Evolutionary conservation across 2,888 invertebrate genomes (phyloP).

Genomic region (Ellobium chinense): DNA sequence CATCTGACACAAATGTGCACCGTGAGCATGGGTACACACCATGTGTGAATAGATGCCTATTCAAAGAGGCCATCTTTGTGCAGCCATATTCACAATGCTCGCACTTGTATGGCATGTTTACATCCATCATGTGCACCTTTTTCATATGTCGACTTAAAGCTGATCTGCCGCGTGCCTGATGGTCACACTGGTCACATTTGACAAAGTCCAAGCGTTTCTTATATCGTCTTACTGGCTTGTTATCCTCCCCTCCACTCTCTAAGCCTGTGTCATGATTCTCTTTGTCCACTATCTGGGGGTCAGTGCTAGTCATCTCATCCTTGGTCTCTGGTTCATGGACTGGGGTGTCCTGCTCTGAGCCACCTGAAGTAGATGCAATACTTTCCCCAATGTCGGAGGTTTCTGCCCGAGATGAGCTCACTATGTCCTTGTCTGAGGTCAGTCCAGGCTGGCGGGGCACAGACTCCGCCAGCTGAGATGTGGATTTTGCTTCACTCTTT

Average conservation of each 20-base stretch:
- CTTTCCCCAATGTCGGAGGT: slow-evolving; percentile 46
- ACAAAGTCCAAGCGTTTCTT: slow-evolving; percentile 52
- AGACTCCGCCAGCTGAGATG: background rate
- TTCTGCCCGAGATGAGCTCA: background rate
- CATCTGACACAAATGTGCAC: slow-evolving; percentile 68
- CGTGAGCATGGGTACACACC: slow-evolving; percentile 72
- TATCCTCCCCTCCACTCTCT: slow-evolving; percentile 40
- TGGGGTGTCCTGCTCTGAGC: slow-evolving; percentile 43
- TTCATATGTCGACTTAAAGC: slow-evolving; percentile 56
- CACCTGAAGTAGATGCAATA: slow-evolving; percentile 42
- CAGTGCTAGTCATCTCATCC: slow-evolving; percentile 16
- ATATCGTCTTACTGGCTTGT: slow-evolving; percentile 42
- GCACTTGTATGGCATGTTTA: slow-evolving; percentile 50
- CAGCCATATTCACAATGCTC: slow-evolving; percentile 53
- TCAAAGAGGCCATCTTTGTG: slow-evolving; percentile 72
- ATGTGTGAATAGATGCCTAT: slow-evolving; percentile 74
- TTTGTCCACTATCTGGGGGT: slow-evolving; percentile 9
- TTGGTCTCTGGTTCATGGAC: slow-evolving; percentile 41
- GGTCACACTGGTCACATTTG: slow-evolving; percentile 52
- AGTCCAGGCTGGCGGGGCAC: background rate
- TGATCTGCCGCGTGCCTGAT: slow-evolving; percentile 51
- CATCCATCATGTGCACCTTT: slow-evolving; percentile 51
- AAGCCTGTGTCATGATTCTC: slow-evolving; percentile 46
- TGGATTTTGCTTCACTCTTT: background rate
- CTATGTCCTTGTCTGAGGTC: slow-evolving; percentile 10